Evolutionary conservation across 2,888 invertebrate genomes (phyloP), one percentile per base, ranked within the genome.

Genomic region (Drosophila meridionalis): DNA sequence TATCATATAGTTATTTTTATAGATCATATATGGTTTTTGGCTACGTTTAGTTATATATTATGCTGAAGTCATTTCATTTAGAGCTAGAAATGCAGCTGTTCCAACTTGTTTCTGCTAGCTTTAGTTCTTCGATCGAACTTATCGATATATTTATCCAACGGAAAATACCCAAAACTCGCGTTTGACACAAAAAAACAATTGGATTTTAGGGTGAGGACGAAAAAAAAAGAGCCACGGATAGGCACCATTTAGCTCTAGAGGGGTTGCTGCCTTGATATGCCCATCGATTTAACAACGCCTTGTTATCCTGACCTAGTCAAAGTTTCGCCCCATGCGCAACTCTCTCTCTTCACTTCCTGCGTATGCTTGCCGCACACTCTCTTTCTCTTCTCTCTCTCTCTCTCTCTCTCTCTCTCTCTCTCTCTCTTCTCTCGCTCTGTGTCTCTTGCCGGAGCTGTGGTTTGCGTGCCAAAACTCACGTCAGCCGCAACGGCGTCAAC

Each of bases 231-330:
- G 5, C 32, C 3, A 26, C 26, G 12, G 12, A 4, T 32, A 55
- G 36, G 30, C 32, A 47, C 12, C 38, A 28, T 9, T 8, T n/a
- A 20, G 11, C 48, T 40, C n/a, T 7, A 42, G 42, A 45, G 73
- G 64, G 62, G 75, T 73, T 81, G 74, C 62, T 74, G 61, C 45
- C 53, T 48, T 59, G n/a, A 45, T 20, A 58, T 42, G 58, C 62
- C 72, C 83, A 89, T 85, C 88, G 84, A 85, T 85, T 85, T 64
- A 85, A 85, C 86, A 85, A 67, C 45, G 70, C 65, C 56, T 52
- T 53, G 32, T 56, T 87, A 61, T 89, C 89, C 88, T 89, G 84
- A 85, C 84, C 89, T 85, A 85, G 89, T 72, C 89, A 64, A 89
- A 85, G 59, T 69, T 66, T 30, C 26, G 28, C 36, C 47, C 34